phyloP scores from a whole-genome alignment of 2,888 invertebrate genomes.

The Philopedon plagiatum region DNA sequence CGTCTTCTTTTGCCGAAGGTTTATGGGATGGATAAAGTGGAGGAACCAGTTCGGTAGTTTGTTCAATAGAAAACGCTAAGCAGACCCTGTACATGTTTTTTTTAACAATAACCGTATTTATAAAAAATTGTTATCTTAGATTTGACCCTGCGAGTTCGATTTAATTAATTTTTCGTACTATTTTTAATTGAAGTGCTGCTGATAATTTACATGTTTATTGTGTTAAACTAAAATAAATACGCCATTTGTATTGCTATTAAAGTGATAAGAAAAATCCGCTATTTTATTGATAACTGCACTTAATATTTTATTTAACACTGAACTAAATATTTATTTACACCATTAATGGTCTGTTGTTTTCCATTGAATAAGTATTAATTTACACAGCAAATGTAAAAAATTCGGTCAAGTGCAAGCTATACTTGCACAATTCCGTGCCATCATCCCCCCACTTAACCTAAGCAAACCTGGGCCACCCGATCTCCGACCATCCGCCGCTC shows the following conservation, averaged over 20 bases:
- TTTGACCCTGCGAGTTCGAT: not conserved
- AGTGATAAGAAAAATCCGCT: slow-evolving; percentile 1
- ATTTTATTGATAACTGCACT: not conserved
- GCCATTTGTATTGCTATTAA: not conserved
- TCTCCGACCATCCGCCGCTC: too few species aligned
- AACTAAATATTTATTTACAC: not conserved
- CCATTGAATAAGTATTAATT: not conserved
- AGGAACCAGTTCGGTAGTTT: too few species aligned
- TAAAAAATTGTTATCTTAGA: not conserved
- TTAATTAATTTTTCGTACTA: not conserved
- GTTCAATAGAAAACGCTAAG: too few species aligned
- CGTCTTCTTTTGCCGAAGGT: too few species aligned
- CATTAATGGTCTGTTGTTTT: not conserved
- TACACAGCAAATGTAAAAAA: too few species aligned
- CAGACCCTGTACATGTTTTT: not conserved
- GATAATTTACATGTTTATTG: not conserved
- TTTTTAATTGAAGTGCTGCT: not conserved
- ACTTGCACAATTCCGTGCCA: too few species aligned
- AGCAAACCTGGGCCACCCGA: too few species aligned
- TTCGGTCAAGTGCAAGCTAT: too few species aligned
- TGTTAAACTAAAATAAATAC: slow-evolving; percentile 5
- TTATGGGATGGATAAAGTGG: too few species aligned
- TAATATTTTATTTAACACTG: not conserved
- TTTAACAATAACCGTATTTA: not conserved
- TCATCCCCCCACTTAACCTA: too few species aligned